Percentiles rank a stretch among this genome's conserved stretches.
These are phyloP conservation scores for Xylota segnis DNA, from an alignment of 2,888 invertebrate species.

Conservation along the genomic window DNA sequence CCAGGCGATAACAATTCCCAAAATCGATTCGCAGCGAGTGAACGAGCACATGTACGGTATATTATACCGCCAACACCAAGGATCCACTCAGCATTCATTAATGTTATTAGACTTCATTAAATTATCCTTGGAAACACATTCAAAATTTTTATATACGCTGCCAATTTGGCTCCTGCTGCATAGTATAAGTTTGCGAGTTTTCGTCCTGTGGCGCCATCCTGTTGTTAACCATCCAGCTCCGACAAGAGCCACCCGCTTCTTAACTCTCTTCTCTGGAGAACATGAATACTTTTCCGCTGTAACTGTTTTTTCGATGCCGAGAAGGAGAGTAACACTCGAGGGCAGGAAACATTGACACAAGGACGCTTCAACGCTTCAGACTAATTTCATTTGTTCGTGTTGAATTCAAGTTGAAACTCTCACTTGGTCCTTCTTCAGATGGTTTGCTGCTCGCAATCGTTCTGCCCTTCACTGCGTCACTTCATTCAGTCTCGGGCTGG, in stretches of 20 bases:
- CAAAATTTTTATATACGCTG: slow-evolving; percentile 57
- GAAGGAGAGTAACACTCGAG: slow-evolving; percentile 45
- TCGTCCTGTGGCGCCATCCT: slow-evolving; percentile 65
- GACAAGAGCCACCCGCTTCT: slow-evolving; percentile 24
- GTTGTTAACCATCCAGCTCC: slow-evolving; percentile 48
- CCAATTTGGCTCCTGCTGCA: slow-evolving; percentile 52
- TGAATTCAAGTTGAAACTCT: slow-evolving; percentile 68
- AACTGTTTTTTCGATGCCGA: slow-evolving; percentile 7
- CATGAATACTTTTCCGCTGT: slow-evolving; percentile 55
- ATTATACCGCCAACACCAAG: not conserved
- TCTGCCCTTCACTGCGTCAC: slow-evolving; percentile 1
- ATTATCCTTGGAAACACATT: slow-evolving; percentile 70
- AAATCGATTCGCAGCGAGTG: not conserved
- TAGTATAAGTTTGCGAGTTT: slow-evolving; percentile 41
- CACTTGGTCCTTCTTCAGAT: not conserved
- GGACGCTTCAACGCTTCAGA: slow-evolving; percentile 70
- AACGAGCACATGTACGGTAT: not conserved
- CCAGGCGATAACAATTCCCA: slow-evolving; percentile 11
- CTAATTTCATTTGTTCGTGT: slow-evolving; percentile 76
- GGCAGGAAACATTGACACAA: slow-evolving; percentile 73
- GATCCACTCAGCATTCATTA: slow-evolving; percentile 56
- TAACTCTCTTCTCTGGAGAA: slow-evolving; percentile 29
- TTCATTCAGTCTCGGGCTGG: slow-evolving; percentile 61
- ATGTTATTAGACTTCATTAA: slow-evolving; percentile 64
- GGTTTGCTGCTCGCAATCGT: slow-evolving; percentile 3